These are phyloP conservation scores for Aptenodytes patagonicus DNA, from an alignment of 2,113 vertebrate genomes.

Conservation along the genomic window DNA sequence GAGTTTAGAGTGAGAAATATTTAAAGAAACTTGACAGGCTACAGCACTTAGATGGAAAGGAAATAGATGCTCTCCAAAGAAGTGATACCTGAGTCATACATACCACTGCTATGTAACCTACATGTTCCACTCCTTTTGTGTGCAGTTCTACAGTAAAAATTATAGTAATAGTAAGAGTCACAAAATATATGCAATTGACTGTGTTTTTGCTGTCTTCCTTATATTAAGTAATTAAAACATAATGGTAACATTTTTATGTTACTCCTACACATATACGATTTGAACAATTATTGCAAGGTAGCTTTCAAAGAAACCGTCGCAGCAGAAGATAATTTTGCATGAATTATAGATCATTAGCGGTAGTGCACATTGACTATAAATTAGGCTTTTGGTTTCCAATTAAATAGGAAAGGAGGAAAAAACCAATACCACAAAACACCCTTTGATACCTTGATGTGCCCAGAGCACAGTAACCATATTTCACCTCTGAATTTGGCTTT, in stretches of 20 bases:
- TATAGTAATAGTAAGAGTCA: neutral
- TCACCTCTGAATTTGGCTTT: neutral
- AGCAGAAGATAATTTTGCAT: neutral
- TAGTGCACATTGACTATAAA: neutral
- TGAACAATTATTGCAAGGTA: neutral
- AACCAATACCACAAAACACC: neutral
- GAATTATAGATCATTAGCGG: neutral
- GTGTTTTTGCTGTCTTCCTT: neutral
- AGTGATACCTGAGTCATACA: neutral
- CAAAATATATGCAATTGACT: neutral
- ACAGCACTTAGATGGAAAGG: neutral
- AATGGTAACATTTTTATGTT: neutral
- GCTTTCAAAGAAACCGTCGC: neutral
- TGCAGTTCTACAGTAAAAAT: neutral
- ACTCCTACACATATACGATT: neutral
- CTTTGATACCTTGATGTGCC: neutral
- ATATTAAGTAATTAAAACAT: constrained; percentile 27
- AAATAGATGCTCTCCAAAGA: neutral
- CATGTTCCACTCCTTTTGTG: neutral
- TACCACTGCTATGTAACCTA: neutral
- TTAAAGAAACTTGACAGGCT: neutral
- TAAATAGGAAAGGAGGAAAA: neutral
- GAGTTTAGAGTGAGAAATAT: neutral
- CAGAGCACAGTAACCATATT: neutral
- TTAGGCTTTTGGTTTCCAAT: neutral